These are phyloP conservation scores for Tragulus kanchil DNA, from an alignment of 2,113 vertebrate species.

Conservation along the genomic window DNA sequence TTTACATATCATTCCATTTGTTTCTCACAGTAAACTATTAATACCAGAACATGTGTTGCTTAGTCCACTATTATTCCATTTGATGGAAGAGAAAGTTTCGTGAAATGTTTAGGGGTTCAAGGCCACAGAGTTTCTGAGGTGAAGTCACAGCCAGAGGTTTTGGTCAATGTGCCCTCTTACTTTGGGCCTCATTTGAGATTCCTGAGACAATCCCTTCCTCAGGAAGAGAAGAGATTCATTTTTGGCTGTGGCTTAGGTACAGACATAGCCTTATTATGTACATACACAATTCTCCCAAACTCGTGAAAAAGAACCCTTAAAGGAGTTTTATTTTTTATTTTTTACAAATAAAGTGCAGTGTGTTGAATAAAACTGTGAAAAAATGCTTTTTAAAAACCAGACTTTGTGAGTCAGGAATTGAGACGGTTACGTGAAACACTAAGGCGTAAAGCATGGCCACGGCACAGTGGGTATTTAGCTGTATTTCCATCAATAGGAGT, in stretches of 20 bases:
- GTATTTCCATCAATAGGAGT: neutral
- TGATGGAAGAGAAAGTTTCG: neutral
- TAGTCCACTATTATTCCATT: neutral
- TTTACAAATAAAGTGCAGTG: slow-evolving; percentile 29
- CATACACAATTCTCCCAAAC: neutral
- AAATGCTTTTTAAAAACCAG: slow-evolving; percentile 32
- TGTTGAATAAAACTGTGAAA: neutral
- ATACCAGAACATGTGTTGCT: neutral
- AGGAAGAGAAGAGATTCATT: neutral
- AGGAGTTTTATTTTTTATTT: neutral
- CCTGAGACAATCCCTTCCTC: neutral
- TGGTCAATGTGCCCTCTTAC: neutral
- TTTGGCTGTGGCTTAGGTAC: neutral
- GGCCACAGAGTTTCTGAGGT: neutral
- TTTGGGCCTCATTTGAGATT: neutral
- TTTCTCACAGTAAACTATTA: slow-evolving; percentile 17
- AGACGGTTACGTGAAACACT: neutral
- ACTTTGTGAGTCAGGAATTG: neutral
- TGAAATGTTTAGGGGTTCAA: neutral
- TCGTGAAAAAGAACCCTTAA: neutral
- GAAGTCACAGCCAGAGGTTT: neutral
- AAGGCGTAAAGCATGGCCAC: neutral
- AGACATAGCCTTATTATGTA: neutral
- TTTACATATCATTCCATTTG: neutral
- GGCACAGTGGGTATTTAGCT: neutral